Conservation (phyloP, 2,888 invertebrate species). For the Hyposoter didymator region DNA sequence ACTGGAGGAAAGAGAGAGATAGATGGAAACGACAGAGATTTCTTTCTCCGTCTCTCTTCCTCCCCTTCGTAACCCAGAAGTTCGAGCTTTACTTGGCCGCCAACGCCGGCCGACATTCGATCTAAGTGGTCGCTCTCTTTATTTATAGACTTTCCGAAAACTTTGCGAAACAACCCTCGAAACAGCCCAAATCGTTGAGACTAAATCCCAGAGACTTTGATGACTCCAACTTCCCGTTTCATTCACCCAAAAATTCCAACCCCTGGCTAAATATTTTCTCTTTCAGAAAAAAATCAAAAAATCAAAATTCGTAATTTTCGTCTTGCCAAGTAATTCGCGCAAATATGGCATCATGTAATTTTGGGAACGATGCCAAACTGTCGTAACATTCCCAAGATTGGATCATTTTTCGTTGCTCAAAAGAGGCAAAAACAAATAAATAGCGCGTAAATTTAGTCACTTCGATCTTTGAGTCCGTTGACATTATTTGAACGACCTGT, state of each 20-base stretch:
- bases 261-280: neutral
- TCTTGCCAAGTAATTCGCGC: neutral
- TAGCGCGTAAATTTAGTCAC: neutral
- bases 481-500: slow-evolving; percentile 50
- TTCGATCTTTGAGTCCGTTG: slow-evolving; percentile 39
- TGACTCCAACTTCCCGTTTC: neutral
- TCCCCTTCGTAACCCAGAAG: slow-evolving; percentile 78
- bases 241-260: neutral
- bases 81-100: slow-evolving; percentile 84
- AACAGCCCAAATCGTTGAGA: slow-evolving; percentile 3
- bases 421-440: neutral
- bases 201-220: neutral
- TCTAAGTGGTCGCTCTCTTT: slow-evolving; percentile 80
- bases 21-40: slow-evolving; percentile 54
- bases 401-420: neutral
- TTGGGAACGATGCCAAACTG: slow-evolving; percentile 65
- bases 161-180: slow-evolving; percentile 77
- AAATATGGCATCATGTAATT: slow-evolving; percentile 48
- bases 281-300: neutral
- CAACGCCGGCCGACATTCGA: slow-evolving; percentile 83
- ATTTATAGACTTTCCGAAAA: slow-evolving; percentile 83
- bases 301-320: neutral
- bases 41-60: slow-evolving; percentile 66
- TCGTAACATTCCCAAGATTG: neutral
- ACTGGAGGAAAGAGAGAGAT: slow-evolving; percentile 62